Conservation (phyloP, 2,888 invertebrate species). For the Unio delphinus region DNA sequence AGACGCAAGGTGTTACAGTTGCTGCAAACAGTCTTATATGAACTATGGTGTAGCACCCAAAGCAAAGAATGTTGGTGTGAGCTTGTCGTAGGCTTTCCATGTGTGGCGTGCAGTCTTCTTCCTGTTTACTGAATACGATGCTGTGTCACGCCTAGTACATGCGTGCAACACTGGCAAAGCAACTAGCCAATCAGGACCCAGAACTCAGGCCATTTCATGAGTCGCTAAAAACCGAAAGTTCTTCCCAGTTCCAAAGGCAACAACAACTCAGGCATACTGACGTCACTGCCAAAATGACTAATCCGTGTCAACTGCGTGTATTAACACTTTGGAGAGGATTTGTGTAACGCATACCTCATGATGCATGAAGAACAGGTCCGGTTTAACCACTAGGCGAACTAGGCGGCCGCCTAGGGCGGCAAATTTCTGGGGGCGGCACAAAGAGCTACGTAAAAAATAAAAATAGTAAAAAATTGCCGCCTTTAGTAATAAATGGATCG, state of each 20-base stretch:
- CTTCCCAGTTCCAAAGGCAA: constrained; percentile 8
- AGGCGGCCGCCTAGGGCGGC: too few species aligned
- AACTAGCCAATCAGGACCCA: background rate
- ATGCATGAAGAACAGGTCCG: too few species aligned
- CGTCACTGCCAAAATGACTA: too few species aligned
- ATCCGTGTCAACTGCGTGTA: too few species aligned
- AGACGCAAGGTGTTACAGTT: background rate
- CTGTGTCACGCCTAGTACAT: constrained; percentile 13
- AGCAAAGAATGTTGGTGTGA: background rate
- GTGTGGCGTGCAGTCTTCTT: constrained; percentile 11
- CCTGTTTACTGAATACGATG: constrained; percentile 7
- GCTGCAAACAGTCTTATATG: background rate
- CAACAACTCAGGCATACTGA: too few species aligned
- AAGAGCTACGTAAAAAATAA: too few species aligned
- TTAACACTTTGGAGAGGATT: too few species aligned
- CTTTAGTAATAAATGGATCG: too few species aligned
- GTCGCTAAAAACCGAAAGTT: background rate
- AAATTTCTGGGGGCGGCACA: too few species aligned
- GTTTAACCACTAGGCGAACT: too few species aligned
- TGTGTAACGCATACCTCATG: too few species aligned
- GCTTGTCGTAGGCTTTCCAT: background rate
- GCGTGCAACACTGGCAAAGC: constrained; percentile 7
- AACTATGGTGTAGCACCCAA: background rate
- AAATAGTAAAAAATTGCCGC: too few species aligned
- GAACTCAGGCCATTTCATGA: constrained; percentile 1